Base-by-base conservation (phyloP, 2,797 vertebrate species). In the Natrix natrix region DNA sequence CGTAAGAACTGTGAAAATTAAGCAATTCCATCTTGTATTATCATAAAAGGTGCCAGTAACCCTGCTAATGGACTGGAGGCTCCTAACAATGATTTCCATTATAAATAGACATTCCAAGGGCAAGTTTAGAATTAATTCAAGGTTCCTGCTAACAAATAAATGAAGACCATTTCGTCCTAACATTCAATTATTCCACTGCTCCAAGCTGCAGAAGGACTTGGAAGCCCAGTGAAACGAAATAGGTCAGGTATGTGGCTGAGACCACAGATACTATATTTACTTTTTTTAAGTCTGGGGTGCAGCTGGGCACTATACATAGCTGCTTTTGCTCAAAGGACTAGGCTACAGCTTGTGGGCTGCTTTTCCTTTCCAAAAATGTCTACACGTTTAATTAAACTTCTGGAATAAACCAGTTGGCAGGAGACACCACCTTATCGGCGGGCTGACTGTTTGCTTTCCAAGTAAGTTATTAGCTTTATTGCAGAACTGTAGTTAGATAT, bases 261-360 rank as follows among this genome's bases (percentile, higher is more conserved):
- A 0, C 93, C 63, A 90, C 55, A 54, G 95, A 90, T 94, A 92
- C 98, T 98, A 98, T 96, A 97, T 98, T 98, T 98, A 98, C 92
- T 89, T 95, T 90, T 95, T 93, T 94, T 94, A 93, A 95, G 56
- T 88, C 94, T 94, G 94, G 92, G 92, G 93, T 94, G 92, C 94
- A 91, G 94, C 94, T 66, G 94, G 95, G 89, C 93, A 88, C 96
- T 98, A 96, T 97, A 96, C 96, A 97, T 97, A 97, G 95, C 94
- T 91, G 92, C 94, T 94, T 93, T 93, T 89, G 86, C 91, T 83
- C 90, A 93, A 95, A 96, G 52, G 94, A 89, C 95, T 96, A 93
- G 95, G 95, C 94, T 92, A 94, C 94, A 86, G 90, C 93, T 90
- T 95, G 94, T 24, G 93, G 94, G 92, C 32, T 89, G 92, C 92